phyloP scores from a whole-genome alignment of 2,888 invertebrate genomes.

The Metellina segmentata region DNA sequence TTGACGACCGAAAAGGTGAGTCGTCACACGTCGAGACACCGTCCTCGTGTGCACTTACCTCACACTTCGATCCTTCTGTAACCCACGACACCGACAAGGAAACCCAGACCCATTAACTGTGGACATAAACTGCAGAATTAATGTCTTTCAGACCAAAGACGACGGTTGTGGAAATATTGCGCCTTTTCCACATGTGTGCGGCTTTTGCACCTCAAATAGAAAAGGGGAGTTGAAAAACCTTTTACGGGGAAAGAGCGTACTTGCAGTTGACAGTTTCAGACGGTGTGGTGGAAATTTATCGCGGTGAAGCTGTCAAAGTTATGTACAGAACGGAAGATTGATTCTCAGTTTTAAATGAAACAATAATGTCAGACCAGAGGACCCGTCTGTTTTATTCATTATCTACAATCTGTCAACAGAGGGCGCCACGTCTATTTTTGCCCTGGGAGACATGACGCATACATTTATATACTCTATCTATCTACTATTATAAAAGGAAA shows the following conservation, averaged over 20 bases:
- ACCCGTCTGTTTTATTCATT: constrained; percentile 62
- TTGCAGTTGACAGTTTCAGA: constrained; percentile 66
- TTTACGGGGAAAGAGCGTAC: constrained; percentile 24
- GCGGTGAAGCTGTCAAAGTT: constrained; percentile 70
- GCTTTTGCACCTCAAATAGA: background rate
- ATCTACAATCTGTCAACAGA: constrained; percentile 28
- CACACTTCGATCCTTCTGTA: background rate
- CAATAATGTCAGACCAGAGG: constrained; percentile 48
- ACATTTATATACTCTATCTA: too few species aligned
- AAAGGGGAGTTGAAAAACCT: background rate
- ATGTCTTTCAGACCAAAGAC: background rate
- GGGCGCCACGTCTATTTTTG: background rate
- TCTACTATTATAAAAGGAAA: too few species aligned
- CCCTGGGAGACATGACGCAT: too few species aligned
- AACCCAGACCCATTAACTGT: background rate
- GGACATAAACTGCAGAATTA: background rate
- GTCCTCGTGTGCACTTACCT: too few species aligned
- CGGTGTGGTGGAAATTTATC: constrained; percentile 66
- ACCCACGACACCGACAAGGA: background rate
- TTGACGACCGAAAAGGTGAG: too few species aligned
- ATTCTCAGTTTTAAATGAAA: constrained; percentile 67
- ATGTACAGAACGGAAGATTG: constrained; percentile 57
- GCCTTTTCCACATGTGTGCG: background rate
- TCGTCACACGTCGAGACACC: too few species aligned
- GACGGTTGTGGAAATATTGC: background rate